A percentile compares a stretch with the other conserved stretches of the same genome.
Conservation (phyloP, 2,113 vertebrate genomes). For the Epinephelus cyanopodus region DNA sequence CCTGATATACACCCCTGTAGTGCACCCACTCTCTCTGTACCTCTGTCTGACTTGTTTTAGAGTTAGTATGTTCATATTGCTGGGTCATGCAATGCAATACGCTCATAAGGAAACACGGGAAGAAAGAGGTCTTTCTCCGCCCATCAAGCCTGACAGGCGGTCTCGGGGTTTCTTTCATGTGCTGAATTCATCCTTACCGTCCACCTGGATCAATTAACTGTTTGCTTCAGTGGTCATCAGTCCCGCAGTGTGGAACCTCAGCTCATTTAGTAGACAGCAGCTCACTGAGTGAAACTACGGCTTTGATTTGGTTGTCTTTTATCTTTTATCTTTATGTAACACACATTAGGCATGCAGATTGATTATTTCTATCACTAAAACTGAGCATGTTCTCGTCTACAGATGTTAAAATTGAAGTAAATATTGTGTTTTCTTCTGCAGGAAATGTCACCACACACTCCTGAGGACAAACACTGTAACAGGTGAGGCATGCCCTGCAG, state of each 20-base stretch:
- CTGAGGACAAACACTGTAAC: slow-evolving; percentile 39
- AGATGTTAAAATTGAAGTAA: slow-evolving; percentile 20
- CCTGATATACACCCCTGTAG: slow-evolving; percentile 55
- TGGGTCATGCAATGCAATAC: slow-evolving; percentile 82
- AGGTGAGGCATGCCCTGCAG: slow-evolving; percentile 70
- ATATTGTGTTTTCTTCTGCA: slow-evolving; percentile 51
- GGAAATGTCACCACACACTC: slow-evolving; percentile 67
- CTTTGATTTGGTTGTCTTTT: slow-evolving; percentile 36
- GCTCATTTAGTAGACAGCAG: slow-evolving; percentile 54
- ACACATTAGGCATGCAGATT: background rate
- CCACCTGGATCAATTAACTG: slow-evolving; percentile 85
- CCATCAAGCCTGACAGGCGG: slow-evolving; percentile 78
- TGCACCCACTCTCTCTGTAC: slow-evolving; percentile 14
- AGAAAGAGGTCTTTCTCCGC: slow-evolving; percentile 85
- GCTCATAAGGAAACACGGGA: slow-evolving; percentile 68
- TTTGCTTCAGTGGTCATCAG: slow-evolving; percentile 82
- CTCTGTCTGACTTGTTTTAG: slow-evolving; percentile 50
- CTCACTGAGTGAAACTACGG: slow-evolving; percentile 27
- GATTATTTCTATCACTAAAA: background rate
- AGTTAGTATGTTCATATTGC: slow-evolving; percentile 71
- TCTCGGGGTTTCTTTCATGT: slow-evolving; percentile 80
- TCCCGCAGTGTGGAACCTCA: slow-evolving; percentile 52
- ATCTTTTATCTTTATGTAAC: slow-evolving; percentile 6
- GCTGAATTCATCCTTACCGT: slow-evolving; percentile 82
- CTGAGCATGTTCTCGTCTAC: background rate